Conservation (phyloP, 2,113 vertebrate species). For the Microcebus jonahi region DNA sequence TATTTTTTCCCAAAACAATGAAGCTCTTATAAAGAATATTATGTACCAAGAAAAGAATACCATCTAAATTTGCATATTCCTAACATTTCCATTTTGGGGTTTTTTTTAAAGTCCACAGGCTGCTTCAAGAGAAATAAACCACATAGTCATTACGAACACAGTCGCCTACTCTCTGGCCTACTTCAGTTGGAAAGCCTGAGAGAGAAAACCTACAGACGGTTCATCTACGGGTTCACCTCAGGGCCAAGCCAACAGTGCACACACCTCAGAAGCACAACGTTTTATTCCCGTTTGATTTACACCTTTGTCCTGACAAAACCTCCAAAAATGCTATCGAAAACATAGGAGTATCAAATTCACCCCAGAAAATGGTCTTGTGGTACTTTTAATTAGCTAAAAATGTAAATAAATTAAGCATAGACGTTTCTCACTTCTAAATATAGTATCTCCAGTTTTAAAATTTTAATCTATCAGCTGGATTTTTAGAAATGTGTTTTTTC, state of each 20-base stretch:
- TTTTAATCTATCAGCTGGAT: not conserved
- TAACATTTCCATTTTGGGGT: not conserved
- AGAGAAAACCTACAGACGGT: not conserved
- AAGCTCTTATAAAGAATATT: slow-evolving; percentile 41
- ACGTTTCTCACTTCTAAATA: slow-evolving; percentile 49
- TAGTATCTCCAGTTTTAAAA: not conserved
- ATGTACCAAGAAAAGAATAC: slow-evolving; percentile 19
- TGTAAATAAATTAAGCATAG: not conserved
- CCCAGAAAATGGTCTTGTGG: not conserved
- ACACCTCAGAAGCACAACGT: not conserved
- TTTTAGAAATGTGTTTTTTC: slow-evolving; percentile 1
- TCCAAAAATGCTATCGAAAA: not conserved
- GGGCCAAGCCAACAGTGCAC: fast-evolving
- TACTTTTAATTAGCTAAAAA: slow-evolving; percentile 5
- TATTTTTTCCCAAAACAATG: slow-evolving; percentile 28
- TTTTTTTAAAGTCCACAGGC: not conserved
- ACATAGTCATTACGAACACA: not conserved
- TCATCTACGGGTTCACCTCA: not conserved
- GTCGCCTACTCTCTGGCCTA: not conserved
- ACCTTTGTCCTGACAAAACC: not conserved
- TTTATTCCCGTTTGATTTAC: not conserved
- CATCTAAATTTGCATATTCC: not conserved
- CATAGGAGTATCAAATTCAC: not conserved
- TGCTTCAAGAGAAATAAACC: slow-evolving; percentile 30
- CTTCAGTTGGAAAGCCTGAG: not conserved